Evolutionary conservation across 2,888 invertebrate species (phyloP).

Genomic region (Hermodice carunculata): DNA sequence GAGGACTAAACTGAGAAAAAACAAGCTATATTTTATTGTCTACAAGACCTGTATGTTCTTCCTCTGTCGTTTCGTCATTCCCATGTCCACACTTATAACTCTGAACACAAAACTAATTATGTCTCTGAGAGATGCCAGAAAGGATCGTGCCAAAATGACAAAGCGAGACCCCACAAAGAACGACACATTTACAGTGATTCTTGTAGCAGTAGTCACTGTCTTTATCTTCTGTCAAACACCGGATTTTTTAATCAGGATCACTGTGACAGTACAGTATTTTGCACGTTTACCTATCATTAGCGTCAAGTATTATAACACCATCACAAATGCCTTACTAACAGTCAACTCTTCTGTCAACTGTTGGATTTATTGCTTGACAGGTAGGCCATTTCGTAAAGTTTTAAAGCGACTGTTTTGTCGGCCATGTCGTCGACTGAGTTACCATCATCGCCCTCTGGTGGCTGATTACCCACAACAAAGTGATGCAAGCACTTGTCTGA

Average conservation of each 20-base stretch:
- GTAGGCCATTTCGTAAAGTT: conserved; percentile 20
- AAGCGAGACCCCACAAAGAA: conserved; percentile 22
- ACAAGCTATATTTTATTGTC: conserved; percentile 28
- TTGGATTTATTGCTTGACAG: conserved; percentile 36
- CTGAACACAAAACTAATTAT: conserved; percentile 33
- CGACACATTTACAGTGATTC: conserved; percentile 34
- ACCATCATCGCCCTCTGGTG: no score
- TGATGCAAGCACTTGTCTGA: no score
- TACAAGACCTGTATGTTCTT: conserved; percentile 35
- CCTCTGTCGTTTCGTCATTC: conserved; percentile 35
- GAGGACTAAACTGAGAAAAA: conserved; percentile 19
- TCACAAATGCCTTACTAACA: conserved; percentile 38
- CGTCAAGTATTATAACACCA: conserved; percentile 13
- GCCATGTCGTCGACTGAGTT: neutral
- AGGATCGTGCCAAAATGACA: conserved; percentile 24
- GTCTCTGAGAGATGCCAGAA: conserved; percentile 16
- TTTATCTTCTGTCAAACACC: conserved; percentile 38
- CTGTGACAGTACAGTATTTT: no score
- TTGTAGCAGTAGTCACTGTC: conserved; percentile 36
- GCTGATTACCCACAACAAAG: no score
- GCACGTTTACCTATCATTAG: no score
- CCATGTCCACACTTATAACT: conserved; percentile 21
- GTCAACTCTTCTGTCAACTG: conserved; percentile 45
- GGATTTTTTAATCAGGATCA: conserved; percentile 24
- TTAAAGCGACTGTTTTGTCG: conserved; percentile 11